Percentiles rank a stretch among this genome's conserved stretches.
Conservation (phyloP, 2,888 invertebrate genomes). For the Cepaea hortensis region DNA sequence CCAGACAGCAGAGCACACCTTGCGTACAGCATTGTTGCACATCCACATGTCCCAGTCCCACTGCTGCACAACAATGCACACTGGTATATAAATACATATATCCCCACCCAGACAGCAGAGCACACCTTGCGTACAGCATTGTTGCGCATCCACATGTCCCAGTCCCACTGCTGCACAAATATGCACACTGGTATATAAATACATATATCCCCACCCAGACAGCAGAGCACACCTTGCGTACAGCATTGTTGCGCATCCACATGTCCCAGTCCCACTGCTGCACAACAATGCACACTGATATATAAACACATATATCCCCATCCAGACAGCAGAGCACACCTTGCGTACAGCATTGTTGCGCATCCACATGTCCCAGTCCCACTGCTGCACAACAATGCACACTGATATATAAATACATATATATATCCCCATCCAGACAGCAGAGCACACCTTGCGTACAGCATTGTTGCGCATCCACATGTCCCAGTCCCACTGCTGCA, state of each 20-base stretch:
- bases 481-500: slow-evolving; percentile 81
- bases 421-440: too few relatives aligned
- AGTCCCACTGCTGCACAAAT: slow-evolving; percentile 79
- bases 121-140: slow-evolving; percentile 79
- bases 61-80: slow-evolving; percentile 72
- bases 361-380: slow-evolving; percentile 84
- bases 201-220: too few relatives aligned
- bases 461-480: slow-evolving; percentile 81
- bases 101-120: too few relatives aligned
- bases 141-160: slow-evolving; percentile 82
- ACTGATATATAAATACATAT: too few relatives aligned
- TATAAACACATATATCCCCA: too few relatives aligned
- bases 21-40: slow-evolving; percentile 79
- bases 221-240: slow-evolving; percentile 79
- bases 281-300: slow-evolving; percentile 48
- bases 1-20: slow-evolving; percentile 70
- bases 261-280: slow-evolving; percentile 82
- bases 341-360: slow-evolving; percentile 79
- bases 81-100: too few relatives aligned
- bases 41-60: slow-evolving; percentile 84
- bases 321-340: slow-evolving; percentile 59
- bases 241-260: slow-evolving; percentile 80
- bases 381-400: slow-evolving; percentile 75
- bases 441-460: slow-evolving; percentile 79
- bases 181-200: background rate